Evolutionary conservation across 1,140 invertebrate species (phyloP).

Genomic region (Phymorhynchus buccinoides): DNA sequence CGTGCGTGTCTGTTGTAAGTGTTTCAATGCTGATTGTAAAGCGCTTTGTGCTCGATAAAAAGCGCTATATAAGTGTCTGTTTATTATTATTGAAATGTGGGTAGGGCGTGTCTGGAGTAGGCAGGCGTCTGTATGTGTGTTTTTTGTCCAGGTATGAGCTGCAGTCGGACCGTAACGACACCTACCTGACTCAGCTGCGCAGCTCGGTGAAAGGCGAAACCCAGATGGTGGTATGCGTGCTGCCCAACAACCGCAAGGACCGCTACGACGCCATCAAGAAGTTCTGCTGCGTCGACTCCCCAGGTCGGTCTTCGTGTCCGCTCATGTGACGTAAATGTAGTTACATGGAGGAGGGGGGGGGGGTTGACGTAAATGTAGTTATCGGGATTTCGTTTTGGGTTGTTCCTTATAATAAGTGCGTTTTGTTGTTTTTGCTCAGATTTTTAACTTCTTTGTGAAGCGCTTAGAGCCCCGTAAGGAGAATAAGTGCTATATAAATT

Average conservation of each 20-base stretch:
- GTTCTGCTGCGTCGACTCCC: conserved; percentile 86
- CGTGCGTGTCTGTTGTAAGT: neutral
- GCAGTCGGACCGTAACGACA: conserved; percentile 61
- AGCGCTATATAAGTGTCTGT: neutral
- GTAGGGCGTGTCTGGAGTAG: no score
- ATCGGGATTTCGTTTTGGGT: no score
- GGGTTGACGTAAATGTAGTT: no score
- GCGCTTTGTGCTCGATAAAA: no score
- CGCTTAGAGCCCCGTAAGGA: no score
- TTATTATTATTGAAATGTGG: neutral
- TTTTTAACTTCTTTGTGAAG: no score
- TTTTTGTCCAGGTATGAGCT: conserved; percentile 55
- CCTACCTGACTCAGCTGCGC: conserved; percentile 57
- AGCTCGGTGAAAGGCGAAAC: conserved; percentile 50
- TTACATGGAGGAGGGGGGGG: no score
- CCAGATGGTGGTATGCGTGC: conserved; percentile 66
- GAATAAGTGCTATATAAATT: no score
- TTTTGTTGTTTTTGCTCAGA: no score
- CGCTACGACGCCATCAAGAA: conserved; percentile 91
- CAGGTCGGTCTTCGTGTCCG: conserved; percentile 69
- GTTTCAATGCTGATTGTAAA: neutral
- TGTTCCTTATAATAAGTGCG: no score
- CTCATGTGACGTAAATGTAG: no score
- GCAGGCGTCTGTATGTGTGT: neutral
- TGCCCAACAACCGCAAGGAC: conserved; percentile 79